Evolutionary conservation across 2,888 invertebrate species (phyloP).

Genomic region (Trachelus tabidus): DNA sequence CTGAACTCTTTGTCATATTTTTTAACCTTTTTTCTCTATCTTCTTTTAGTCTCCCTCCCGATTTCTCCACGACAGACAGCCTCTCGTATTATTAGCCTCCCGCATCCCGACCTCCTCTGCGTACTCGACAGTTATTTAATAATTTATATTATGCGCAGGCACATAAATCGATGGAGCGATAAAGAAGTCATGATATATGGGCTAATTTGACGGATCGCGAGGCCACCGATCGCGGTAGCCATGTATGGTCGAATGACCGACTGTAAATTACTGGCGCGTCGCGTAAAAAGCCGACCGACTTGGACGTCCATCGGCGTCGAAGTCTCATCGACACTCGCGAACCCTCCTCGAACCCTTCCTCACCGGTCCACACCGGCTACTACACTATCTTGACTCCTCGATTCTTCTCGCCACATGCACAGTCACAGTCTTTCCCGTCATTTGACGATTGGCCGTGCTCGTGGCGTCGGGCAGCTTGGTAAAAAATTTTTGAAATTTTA

Average conservation of each 20-base stretch:
- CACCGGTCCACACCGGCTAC: not conserved
- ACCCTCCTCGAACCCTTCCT: not conserved
- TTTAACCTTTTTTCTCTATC: not conserved
- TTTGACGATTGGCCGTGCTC: not conserved
- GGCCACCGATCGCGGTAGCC: constrained; percentile 55
- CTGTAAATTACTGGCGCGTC: constrained; percentile 64
- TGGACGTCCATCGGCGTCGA: constrained; percentile 52
- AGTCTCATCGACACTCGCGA: constrained; percentile 55
- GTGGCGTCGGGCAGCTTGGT: not conserved
- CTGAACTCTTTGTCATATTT: not conserved
- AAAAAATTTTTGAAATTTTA: not conserved
- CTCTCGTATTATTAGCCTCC: not conserved
- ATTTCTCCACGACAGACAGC: not conserved
- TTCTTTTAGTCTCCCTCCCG: not conserved
- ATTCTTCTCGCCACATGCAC: not conserved
- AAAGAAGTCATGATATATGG: constrained; percentile 63
- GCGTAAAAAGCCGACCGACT: constrained; percentile 56
- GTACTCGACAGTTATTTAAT: constrained; percentile 55
- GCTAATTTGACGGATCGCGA: constrained; percentile 65
- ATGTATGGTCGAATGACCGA: constrained; percentile 63
- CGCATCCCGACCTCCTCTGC: not conserved
- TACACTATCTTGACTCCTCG: not conserved
- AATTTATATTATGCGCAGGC: constrained; percentile 64
- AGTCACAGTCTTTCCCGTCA: not conserved
- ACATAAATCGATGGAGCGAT: constrained; percentile 60